Percentiles rank a stretch among this genome's conserved stretches.
Conservation (phyloP, 2,113 vertebrate genomes). For the Emydocephalus ijimae region DNA sequence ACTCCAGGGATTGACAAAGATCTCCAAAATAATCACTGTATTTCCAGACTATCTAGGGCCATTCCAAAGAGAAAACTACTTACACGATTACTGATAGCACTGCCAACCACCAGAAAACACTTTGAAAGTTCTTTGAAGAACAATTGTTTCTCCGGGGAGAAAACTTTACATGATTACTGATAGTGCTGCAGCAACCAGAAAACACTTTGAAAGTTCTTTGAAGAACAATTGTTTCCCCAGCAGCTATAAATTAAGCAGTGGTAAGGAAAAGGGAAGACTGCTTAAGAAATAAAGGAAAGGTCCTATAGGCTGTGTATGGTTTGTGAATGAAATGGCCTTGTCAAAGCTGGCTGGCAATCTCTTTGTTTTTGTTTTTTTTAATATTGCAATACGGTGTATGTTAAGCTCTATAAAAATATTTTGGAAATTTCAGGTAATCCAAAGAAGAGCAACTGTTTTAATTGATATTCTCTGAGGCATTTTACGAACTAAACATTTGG, state of each 20-base stretch:
- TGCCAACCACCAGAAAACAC: neutral
- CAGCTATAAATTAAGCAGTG: neutral
- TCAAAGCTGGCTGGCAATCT: neutral
- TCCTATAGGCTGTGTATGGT: neutral
- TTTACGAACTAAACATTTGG: neutral
- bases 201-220: neutral
- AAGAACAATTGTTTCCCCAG: neutral
- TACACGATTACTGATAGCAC: neutral
- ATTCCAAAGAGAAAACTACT: neutral
- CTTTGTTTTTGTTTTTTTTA: neutral
- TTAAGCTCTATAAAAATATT: neutral
- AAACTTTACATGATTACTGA: neutral
- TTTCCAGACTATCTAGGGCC: neutral
- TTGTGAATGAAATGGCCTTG: neutral
- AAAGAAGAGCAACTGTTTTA: neutral
- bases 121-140: neutral
- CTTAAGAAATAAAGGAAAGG: neutral
- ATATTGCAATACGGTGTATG: neutral
- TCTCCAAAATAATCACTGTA: neutral
- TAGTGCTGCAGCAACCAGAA: neutral
- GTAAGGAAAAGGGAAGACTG: neutral
- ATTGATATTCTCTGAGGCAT: neutral
- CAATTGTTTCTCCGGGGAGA: neutral
- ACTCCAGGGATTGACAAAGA: neutral
- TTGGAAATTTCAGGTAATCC: neutral